Evolutionary conservation across 2,113 vertebrate species (phyloP).

Genomic region (Ammospiza nelsoni): DNA sequence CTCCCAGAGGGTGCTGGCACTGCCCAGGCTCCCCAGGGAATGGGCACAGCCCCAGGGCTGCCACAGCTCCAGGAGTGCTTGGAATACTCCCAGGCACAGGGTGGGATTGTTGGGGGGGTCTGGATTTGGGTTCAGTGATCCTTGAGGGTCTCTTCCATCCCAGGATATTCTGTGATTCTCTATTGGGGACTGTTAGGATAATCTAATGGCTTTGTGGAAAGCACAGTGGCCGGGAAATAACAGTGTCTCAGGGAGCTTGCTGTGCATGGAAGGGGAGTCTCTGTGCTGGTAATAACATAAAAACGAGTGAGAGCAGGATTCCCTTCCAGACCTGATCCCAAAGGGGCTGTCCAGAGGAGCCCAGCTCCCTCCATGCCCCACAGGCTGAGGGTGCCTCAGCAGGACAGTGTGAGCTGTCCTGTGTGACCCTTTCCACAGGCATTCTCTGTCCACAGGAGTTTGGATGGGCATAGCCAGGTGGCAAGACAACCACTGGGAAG

Average conservation of each 20-base stretch:
- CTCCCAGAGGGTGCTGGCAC: background rate
- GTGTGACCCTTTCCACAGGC: background rate
- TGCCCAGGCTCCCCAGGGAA: background rate
- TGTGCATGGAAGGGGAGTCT: background rate
- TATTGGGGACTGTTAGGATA: accelerated
- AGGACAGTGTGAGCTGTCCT: background rate
- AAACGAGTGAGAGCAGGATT: background rate
- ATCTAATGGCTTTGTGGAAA: background rate
- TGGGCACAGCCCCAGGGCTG: accelerated
- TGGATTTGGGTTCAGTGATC: background rate
- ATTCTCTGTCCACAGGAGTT: background rate
- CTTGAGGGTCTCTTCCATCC: background rate
- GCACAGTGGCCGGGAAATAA: background rate
- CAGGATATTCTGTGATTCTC: background rate
- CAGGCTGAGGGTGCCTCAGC: background rate
- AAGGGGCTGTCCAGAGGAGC: background rate
- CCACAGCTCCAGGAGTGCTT: background rate
- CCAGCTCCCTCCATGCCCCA: background rate
- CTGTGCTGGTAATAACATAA: background rate
- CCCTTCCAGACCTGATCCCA: background rate
- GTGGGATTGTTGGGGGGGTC: background rate
- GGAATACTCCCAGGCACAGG: accelerated
- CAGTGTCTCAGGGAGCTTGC: accelerated
- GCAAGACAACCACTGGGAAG: background rate
- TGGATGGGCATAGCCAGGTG: background rate